Conservation (phyloP, 92 coral and sea anemone genomes). For the Paragorgia papillata region DNA sequence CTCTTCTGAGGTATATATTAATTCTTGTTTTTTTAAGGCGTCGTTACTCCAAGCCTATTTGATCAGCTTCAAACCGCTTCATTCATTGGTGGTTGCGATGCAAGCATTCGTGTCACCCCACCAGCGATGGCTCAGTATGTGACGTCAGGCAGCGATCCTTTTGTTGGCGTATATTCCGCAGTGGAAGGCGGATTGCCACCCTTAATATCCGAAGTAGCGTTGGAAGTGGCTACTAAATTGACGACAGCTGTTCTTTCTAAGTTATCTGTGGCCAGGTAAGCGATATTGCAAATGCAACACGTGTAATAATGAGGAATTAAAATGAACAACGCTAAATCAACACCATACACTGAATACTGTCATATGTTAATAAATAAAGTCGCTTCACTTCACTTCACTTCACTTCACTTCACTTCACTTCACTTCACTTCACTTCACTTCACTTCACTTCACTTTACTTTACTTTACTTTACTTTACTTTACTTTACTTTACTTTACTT, state of each 20-base stretch:
- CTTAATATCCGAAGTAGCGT: slow-evolving; percentile 89
- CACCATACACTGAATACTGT: too few species aligned
- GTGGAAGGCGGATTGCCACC: slow-evolving; percentile 90
- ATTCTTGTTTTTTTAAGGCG: slow-evolving; percentile 57
- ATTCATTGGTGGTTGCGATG: slow-evolving; percentile 85
- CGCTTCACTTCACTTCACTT: too few species aligned
- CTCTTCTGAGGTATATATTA: too few species aligned
- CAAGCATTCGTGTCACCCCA: slow-evolving; percentile 77
- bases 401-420: too few species aligned
- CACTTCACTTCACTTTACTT: too few species aligned
- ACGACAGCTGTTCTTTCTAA: slow-evolving; percentile 93
- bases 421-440: too few species aligned
- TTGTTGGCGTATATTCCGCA: slow-evolving; percentile 90
- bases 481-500: too few species aligned
- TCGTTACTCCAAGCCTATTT: slow-evolving; percentile 83
- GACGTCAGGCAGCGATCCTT: slow-evolving; percentile 87
- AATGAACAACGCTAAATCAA: too few species aligned
- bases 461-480: too few species aligned
- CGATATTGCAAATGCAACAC: neutral
- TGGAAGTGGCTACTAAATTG: slow-evolving; percentile 94
- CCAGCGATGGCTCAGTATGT: slow-evolving; percentile 92
- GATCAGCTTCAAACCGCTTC: slow-evolving; percentile 95
- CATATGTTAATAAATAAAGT: too few species aligned
- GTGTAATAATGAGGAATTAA: neutral
- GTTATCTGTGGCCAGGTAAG: slow-evolving; percentile 90